Base-by-base conservation (phyloP, 2,888 invertebrate genomes). In the Andrena dorsata region DNA sequence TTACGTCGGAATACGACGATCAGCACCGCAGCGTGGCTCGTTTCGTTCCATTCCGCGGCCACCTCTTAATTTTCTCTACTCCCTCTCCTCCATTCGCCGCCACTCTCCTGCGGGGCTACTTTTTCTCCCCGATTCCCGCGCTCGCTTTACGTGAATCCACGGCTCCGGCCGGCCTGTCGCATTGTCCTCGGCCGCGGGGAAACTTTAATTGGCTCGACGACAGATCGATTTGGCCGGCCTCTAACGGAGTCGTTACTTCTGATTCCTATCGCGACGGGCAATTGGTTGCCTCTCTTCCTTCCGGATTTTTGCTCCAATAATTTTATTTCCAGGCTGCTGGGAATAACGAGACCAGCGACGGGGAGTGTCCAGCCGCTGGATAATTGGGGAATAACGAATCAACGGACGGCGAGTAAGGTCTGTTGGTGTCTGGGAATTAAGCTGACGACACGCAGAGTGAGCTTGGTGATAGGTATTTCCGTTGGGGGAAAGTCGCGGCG, bases 181-280 rank as follows among this genome's bases (percentile, higher is more conserved):
- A 82, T 83, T 83, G 82, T 83, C 56, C 69, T 49, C 16, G 63
- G 56, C 2, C 61, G 1, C 41, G 35, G 32, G 72, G 76, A 77
- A 84, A 84, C 77, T 83, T 85, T 85, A 84, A 85, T 85, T 84
- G 84, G 74, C 78, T 77, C 74, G 51, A 66, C 65, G 80, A 80
- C 84, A 76, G 76, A 76, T 80, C 83, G 84, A 79, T 76, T 74
- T 58, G 61, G 73, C 53, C 7, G 2, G 0, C 58, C 65, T 68
- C 49, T 82, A 77, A 83, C 83, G 72, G 70, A 83, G 82, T 83
- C 80, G 84, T 83, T 80, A 76, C 74, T 41, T 56, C 26, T 64
- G 82, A 76, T 73, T 47, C 69, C 61, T 68, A 82, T 80, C 80
- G 74, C 56, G 69, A 47, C 64, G 51, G 49, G 23, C 76, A 63